Base-by-base conservation (phyloP, 1,140 invertebrate genomes). In the Conus ventricosus region DNA sequence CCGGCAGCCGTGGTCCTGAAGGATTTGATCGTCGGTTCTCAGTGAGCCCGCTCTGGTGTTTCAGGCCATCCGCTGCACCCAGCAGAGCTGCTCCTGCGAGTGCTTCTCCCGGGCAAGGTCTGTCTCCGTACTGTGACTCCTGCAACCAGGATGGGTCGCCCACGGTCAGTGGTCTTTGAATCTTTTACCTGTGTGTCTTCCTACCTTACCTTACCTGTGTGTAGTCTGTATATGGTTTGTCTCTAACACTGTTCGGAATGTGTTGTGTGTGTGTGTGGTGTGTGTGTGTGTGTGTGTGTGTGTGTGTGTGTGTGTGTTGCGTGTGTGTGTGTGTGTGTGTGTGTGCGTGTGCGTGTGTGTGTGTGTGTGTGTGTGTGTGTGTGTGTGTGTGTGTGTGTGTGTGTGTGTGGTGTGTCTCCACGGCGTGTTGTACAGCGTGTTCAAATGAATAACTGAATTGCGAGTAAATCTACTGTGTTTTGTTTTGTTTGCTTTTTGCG, bases 131-230 rank as follows among this genome's bases (percentile, higher is more conserved):
- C 92, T 97, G 97, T 95, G 97, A 97, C 90, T 96, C 96, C 78
- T 97, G 97, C 93, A 96, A 96, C 91, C 97, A 97, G 97, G 97
- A 85, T 97, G 97, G 97, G 97, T 97, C 82, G 96, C 96, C 88
- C 97, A 97, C 95, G 97, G 97, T 97, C 95, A 97, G 97, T 78
- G n/a, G 8, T 20, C 15, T 55, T 55, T 55, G 7, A 39, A 81
- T 6, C 39, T 81, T 27, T 51, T 81, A 17, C 53, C 51, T 83
- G 13, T 83, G 13, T 83, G 81, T 39, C 39, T 39, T 71, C n/a
- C 63, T 71, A 17, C 63, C n/a, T 71, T 4, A 17, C n/a, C 63
- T 71, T 71, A 15, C n/a, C n/a, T 71, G 15, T 71, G 15, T 71
- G n/a, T 71, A 71, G 63, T 71, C 63, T 71, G 15, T 71, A 15